Conservation (phyloP, 2,797 vertebrate genomes). For the Channallabes apus region DNA sequence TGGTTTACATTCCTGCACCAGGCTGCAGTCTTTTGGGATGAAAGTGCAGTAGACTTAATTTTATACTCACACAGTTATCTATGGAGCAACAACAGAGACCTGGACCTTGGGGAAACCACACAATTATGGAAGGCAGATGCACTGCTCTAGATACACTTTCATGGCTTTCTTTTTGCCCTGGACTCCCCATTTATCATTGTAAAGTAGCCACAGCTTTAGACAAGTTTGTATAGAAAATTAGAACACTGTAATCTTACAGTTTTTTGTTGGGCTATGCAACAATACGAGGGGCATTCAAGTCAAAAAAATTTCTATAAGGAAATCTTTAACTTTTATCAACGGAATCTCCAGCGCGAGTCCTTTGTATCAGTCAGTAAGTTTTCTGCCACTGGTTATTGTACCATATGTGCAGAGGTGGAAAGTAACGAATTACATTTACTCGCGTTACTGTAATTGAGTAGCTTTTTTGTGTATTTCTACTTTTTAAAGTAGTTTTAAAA, state of each 20-base stretch:
- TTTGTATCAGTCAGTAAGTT: not conserved
- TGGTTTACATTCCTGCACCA: constrained; percentile 40
- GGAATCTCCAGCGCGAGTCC: not conserved
- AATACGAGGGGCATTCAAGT: no score
- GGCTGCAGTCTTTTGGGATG: constrained; percentile 37
- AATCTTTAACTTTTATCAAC: not conserved
- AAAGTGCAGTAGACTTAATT: constrained; percentile 47
- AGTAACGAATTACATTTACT: no score
- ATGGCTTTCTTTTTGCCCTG: constrained; percentile 24
- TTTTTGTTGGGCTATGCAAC: not conserved
- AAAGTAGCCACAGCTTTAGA: not conserved
- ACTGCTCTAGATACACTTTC: constrained; percentile 58
- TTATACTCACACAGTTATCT: constrained; percentile 52
- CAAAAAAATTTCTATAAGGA: not conserved
- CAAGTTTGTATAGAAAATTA: not conserved
- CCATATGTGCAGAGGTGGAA: not conserved
- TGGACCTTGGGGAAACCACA: constrained; percentile 51
- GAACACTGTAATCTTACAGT: not conserved
- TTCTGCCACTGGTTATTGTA: not conserved
- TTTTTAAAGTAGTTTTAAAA: no score
- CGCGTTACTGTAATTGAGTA: no score
- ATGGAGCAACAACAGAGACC: constrained; percentile 49
- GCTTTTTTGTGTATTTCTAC: no score
- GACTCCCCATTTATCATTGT: not conserved
- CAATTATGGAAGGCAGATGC: constrained; percentile 51